Percentiles rank a stretch among this genome's conserved stretches.
phyloP scores from a whole-genome alignment of 1,140 invertebrate species.

The Drosophila melanogaster region DNA sequence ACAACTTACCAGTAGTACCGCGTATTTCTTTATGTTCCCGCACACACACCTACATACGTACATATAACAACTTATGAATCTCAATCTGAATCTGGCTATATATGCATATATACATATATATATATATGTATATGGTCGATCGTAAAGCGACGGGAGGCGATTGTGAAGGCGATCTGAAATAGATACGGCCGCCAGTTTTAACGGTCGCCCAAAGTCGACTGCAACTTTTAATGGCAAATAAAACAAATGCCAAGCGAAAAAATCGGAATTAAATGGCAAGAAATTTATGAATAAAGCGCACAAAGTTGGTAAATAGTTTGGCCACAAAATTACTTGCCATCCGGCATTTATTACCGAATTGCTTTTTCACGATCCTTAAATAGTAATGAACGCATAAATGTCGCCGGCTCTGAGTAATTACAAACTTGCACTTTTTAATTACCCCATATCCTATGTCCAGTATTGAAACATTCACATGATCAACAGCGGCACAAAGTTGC shows the following conservation, averaged over 20 bases:
- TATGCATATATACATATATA: slow-evolving; percentile 1
- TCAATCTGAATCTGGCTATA: not conserved
- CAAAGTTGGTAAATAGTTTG: not conserved
- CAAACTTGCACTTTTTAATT: no score
- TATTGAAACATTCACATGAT: not conserved
- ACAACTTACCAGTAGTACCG: slow-evolving; percentile 11
- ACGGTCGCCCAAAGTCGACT: slow-evolving; percentile 56
- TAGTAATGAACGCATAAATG: not conserved
- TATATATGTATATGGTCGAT: slow-evolving; percentile 19
- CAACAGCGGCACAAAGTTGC: no score
- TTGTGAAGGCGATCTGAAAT: slow-evolving; percentile 49
- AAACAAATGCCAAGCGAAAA: slow-evolving; percentile 56
- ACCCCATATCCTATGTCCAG: no score
- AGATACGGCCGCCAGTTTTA: slow-evolving; percentile 68
- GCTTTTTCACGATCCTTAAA: not conserved
- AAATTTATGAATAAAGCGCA: slow-evolving; percentile 38
- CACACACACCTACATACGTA: not conserved
- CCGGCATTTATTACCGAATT: no score
- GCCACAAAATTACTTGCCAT: not conserved
- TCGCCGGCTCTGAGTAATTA: not conserved
- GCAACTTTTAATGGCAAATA: slow-evolving; percentile 76
- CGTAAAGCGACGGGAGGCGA: slow-evolving; percentile 31
- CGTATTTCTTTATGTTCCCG: not conserved
- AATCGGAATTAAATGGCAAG: slow-evolving; percentile 44
- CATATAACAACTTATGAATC: slow-evolving; percentile 23